phyloP scores from a whole-genome alignment of 2,113 vertebrate species.

The Chunga burmeisteri region DNA sequence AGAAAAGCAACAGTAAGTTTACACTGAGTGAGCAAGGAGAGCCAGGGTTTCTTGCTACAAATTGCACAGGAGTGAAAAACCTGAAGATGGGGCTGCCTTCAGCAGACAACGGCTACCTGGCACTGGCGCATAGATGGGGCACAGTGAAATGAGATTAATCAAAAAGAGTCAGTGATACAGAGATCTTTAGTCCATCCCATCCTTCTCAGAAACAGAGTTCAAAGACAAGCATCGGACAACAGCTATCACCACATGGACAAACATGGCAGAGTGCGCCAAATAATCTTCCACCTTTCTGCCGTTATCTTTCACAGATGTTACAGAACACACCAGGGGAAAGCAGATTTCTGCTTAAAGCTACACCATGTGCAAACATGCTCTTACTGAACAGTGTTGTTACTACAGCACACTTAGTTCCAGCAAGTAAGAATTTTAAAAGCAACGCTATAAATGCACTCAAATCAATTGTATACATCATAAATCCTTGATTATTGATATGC shows the following conservation, averaged over 20 bases:
- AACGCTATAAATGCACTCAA: not conserved
- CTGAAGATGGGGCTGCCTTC: not conserved
- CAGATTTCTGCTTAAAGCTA: not conserved
- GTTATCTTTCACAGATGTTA: not conserved
- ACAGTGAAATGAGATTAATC: not conserved
- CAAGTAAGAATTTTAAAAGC: not conserved
- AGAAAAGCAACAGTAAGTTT: fast-evolving
- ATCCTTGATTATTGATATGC: not conserved
- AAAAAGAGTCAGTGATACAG: not conserved
- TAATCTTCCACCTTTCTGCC: not conserved
- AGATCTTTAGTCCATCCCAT: not conserved
- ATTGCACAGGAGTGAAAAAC: not conserved
- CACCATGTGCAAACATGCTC: not conserved
- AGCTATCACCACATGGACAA: not conserved
- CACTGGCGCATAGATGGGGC: not conserved
- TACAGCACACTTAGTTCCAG: not conserved
- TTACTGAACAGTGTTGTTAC: not conserved
- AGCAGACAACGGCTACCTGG: not conserved
- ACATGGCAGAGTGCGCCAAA: not conserved
- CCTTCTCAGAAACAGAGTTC: not conserved
- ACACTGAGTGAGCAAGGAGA: not conserved
- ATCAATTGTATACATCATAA: not conserved
- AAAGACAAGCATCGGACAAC: not conserved
- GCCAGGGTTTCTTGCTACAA: not conserved
- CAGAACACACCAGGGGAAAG: not conserved